These are phyloP conservation scores for Aurelia sp. DNA, from an alignment of 30 jellyfish, hydroid and myxozoan species.

Conservation along the genomic window DNA sequence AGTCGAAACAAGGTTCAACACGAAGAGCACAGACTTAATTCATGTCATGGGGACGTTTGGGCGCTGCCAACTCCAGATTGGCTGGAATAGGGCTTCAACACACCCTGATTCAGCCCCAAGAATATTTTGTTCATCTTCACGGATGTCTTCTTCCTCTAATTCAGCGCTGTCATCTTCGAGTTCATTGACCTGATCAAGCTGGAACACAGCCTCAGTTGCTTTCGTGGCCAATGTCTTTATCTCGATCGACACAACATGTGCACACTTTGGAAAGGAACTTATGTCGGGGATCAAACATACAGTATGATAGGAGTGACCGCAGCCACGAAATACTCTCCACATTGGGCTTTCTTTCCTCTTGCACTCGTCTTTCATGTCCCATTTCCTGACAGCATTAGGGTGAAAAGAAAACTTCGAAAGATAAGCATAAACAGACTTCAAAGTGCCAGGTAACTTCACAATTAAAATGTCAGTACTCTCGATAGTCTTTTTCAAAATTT, in stretches of 20 bases:
- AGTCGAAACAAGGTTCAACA: too few relatives aligned
- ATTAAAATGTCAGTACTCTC: too few relatives aligned
- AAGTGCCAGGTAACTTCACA: too few relatives aligned
- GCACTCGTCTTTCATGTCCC: slow-evolving; percentile 5
- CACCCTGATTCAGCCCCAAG: slow-evolving; percentile 3
- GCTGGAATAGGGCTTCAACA: neutral
- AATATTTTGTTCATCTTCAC: neutral
- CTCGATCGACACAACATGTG: slow-evolving; percentile 4
- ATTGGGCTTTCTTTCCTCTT: neutral
- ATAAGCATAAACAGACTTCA: too few relatives aligned
- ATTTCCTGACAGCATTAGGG: neutral
- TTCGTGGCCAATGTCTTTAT: neutral
- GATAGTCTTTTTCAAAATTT: too few relatives aligned
- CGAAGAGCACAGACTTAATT: too few relatives aligned
- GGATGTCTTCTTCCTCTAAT: neutral
- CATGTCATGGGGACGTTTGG: neutral
- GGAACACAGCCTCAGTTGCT: neutral
- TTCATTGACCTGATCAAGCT: neutral
- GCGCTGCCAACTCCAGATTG: slow-evolving; percentile 4
- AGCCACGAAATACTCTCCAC: slow-evolving; percentile 13
- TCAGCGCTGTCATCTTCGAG: neutral
- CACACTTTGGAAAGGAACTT: neutral
- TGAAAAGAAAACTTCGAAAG: too few relatives aligned
- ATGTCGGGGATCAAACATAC: slow-evolving; percentile 11
- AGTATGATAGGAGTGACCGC: slow-evolving; percentile 7